Percentiles rank a stretch among this genome's conserved stretches.
phyloP scores from a whole-genome alignment of 2,888 invertebrate species.

The Drosophila monieri region DNA sequence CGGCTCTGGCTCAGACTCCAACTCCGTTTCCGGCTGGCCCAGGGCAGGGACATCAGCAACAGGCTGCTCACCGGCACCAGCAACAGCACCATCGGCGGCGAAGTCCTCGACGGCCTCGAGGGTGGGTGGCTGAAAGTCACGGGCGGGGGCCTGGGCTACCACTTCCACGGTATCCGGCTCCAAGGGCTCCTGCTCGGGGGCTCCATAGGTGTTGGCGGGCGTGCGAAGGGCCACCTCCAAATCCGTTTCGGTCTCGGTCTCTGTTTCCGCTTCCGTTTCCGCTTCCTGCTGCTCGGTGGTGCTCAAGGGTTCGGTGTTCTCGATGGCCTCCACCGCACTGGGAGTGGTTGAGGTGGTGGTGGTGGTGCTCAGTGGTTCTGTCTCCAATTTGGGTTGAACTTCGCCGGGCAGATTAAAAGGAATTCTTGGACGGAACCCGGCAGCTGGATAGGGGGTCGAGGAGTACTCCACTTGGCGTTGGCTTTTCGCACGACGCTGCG shows the following conservation, averaged over 20 bases:
- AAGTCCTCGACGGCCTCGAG: conserved; percentile 75
- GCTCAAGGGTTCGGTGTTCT: conserved; percentile 29
- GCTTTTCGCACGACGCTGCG: conserved; percentile 60
- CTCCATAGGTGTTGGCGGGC: conserved; percentile 76
- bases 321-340: conserved; percentile 52
- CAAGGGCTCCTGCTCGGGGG: conserved; percentile 55
- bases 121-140: conserved; percentile 80
- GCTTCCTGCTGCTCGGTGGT: conserved; percentile 40
- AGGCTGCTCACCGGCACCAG: conserved; percentile 66
- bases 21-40: conserved; percentile 52
- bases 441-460: conserved; percentile 80
- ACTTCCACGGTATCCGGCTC: conserved; percentile 59
- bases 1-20: conserved; percentile 29
- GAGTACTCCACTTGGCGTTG: conserved; percentile 71
- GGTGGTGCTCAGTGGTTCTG: conserved; percentile 48
- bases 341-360: conserved; percentile 47
- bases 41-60: conserved; percentile 81
- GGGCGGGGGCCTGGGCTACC: conserved; percentile 65
- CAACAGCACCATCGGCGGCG: conserved; percentile 53
- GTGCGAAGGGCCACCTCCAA: conserved; percentile 52
- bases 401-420: conserved; percentile 76
- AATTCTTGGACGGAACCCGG: conserved; percentile 78
- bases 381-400: conserved; percentile 53
- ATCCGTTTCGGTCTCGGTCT: conserved; percentile 46
- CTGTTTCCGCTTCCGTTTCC: conserved; percentile 31